Percentiles rank a stretch among this genome's conserved stretches.
These are phyloP conservation scores for Leucozona laternaria DNA, from an alignment of 2,888 invertebrate species.

Conservation along the genomic window DNA sequence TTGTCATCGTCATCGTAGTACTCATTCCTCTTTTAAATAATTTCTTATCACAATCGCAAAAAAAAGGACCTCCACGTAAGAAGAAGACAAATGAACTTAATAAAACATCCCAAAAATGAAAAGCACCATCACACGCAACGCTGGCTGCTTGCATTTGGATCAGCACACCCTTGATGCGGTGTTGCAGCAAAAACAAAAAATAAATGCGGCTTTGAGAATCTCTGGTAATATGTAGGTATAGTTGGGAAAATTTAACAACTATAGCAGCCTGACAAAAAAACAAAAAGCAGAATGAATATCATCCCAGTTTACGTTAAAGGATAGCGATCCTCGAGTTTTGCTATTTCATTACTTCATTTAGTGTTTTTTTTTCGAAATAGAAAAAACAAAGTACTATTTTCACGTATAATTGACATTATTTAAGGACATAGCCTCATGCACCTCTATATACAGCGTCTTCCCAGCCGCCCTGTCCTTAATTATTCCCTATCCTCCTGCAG, in stretches of 20 bases:
- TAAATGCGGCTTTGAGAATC: not conserved
- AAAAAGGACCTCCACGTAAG: not conserved
- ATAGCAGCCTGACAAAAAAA: not conserved
- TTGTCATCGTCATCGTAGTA: not conserved
- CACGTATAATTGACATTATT: conserved; percentile 22
- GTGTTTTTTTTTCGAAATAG: not conserved
- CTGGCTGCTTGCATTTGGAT: not conserved
- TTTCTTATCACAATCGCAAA: not conserved
- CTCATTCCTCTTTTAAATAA: not conserved
- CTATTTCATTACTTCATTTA: not conserved
- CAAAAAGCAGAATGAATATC: not conserved
- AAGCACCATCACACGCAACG: not conserved
- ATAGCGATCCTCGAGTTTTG: not conserved
- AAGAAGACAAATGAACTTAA: conserved; percentile 17
- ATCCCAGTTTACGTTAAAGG: not conserved
- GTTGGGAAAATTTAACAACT: not conserved
- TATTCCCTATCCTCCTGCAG: conserved; percentile 12
- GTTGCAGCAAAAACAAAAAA: not conserved
- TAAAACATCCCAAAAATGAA: not conserved
- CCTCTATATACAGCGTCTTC: not conserved
- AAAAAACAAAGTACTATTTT: not conserved
- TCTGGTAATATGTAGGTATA: not conserved
- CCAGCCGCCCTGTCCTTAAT: not conserved
- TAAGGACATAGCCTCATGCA: not conserved
- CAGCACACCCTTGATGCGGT: not conserved